Evolutionary conservation across 2,888 invertebrate genomes (phyloP).

Genomic region (Apoda limacodes): DNA sequence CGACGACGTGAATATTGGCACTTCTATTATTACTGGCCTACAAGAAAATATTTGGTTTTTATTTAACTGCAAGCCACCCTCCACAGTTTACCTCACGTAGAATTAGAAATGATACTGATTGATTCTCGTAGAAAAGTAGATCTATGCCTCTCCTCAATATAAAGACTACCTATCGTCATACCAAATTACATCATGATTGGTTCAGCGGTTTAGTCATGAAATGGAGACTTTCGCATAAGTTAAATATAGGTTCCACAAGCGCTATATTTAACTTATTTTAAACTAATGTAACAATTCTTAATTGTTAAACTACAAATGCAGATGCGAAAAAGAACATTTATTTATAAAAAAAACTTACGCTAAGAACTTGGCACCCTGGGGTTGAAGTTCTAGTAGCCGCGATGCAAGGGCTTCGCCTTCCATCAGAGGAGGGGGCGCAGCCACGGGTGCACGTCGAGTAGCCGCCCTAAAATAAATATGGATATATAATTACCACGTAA

Average conservation of each 20-base stretch:
- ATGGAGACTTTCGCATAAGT: too few relatives aligned
- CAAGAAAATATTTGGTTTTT: constrained; percentile 18
- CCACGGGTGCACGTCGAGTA: constrained; percentile 52
- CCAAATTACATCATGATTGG: too few relatives aligned
- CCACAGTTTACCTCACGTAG: neutral
- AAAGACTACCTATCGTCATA: too few relatives aligned
- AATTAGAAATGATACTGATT: constrained; percentile 1
- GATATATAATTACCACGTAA: too few relatives aligned
- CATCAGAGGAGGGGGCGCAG: constrained; percentile 95
- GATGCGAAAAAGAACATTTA: too few relatives aligned
- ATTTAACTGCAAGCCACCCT: constrained; percentile 2
- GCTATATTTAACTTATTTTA: too few relatives aligned
- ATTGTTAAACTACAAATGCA: too few relatives aligned
- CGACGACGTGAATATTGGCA: constrained; percentile 97
- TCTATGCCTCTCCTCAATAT: too few relatives aligned
- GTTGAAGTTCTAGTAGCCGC: constrained; percentile 93
- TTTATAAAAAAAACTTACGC: constrained; percentile 73
- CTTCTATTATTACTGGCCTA: constrained; percentile 93
- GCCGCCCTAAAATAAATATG: constrained; percentile 39
- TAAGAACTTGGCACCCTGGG: constrained; percentile 95
- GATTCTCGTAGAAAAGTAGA: constrained; percentile 5
- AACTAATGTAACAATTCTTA: too few relatives aligned
- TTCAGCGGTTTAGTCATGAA: too few relatives aligned
- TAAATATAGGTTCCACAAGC: too few relatives aligned
- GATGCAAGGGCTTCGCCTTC: constrained; percentile 98